A percentile compares a stretch with the other conserved stretches of the same genome.
Conservation (phyloP, 2,113 vertebrate species). For the Hydrolagus affinis region DNA sequence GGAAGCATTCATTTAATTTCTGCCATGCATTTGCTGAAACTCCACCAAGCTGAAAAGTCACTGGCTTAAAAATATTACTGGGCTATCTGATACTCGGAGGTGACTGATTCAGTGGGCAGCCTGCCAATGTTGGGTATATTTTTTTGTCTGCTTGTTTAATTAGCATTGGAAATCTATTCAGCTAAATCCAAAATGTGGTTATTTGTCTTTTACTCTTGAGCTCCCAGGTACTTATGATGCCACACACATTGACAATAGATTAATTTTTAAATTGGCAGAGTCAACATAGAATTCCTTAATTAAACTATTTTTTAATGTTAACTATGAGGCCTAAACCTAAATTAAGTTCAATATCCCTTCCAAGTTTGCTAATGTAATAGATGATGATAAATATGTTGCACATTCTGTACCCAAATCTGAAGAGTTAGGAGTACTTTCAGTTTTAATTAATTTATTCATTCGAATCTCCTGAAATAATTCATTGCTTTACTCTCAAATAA, state of each 20-base stretch:
- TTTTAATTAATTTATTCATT: not conserved
- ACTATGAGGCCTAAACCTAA: not conserved
- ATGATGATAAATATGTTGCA: not conserved
- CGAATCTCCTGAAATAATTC: not conserved
- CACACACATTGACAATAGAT: not conserved
- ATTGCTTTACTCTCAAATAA: not conserved
- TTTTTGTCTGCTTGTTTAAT: slow-evolving; percentile 11
- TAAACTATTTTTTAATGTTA: not conserved
- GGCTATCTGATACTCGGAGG: not conserved
- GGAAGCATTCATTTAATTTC: slow-evolving; percentile 20
- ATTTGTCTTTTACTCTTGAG: not conserved
- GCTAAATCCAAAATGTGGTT: not conserved
- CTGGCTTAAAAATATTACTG: slow-evolving; percentile 4
- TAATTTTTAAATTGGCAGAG: not conserved
- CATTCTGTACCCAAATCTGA: not conserved
- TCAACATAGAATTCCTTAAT: not conserved
- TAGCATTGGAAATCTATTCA: not conserved
- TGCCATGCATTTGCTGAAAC: slow-evolving; percentile 2
- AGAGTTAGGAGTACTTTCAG: not conserved
- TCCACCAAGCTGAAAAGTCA: not conserved
- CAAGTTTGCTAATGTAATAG: not conserved
- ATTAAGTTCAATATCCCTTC: not conserved
- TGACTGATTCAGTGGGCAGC: not conserved
- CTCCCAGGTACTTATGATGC: not conserved
- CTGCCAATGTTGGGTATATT: not conserved